phyloP scores from a whole-genome alignment of 2,797 vertebrate species.

The Hippocampus kuda region DNA sequence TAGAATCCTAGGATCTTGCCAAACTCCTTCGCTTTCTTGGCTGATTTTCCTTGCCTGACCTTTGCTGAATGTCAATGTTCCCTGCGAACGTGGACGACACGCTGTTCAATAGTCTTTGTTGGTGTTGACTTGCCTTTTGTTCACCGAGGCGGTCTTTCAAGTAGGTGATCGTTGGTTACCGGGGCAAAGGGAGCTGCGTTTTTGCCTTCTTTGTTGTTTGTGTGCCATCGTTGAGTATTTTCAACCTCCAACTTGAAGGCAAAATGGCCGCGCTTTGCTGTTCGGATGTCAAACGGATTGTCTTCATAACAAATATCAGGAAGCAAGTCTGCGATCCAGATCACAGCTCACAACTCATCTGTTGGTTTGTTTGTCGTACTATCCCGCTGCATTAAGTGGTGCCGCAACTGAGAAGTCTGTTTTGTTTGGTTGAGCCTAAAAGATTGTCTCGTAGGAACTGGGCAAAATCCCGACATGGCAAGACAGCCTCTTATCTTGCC shows the following conservation, averaged over 20 bases:
- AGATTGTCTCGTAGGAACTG: neutral
- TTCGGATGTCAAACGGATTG: neutral
- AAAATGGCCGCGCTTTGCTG: neutral
- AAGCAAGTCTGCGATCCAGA: neutral
- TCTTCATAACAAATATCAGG: neutral
- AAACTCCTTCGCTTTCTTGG: constrained; percentile 44
- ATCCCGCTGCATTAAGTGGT: neutral
- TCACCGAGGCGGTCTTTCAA: neutral
- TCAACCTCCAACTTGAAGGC: neutral
- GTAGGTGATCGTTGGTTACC: neutral
- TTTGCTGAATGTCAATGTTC: constrained; percentile 18
- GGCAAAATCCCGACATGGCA: neutral
- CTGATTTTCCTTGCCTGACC: constrained; percentile 27
- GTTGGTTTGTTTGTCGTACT: neutral
- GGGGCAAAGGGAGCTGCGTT: constrained; percentile 35
- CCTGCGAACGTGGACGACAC: neutral
- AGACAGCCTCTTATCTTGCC: neutral
- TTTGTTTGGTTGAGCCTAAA: neutral
- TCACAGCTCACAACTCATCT: constrained; percentile 2
- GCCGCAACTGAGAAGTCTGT: neutral
- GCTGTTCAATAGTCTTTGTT: neutral
- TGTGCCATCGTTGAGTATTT: constrained; percentile 34
- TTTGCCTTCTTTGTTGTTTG: neutral
- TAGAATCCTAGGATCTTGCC: constrained; percentile 40
- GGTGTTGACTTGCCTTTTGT: neutral